Conservation (phyloP, 2,797 vertebrate genomes). For the Macroramphosus scolopax region DNA sequence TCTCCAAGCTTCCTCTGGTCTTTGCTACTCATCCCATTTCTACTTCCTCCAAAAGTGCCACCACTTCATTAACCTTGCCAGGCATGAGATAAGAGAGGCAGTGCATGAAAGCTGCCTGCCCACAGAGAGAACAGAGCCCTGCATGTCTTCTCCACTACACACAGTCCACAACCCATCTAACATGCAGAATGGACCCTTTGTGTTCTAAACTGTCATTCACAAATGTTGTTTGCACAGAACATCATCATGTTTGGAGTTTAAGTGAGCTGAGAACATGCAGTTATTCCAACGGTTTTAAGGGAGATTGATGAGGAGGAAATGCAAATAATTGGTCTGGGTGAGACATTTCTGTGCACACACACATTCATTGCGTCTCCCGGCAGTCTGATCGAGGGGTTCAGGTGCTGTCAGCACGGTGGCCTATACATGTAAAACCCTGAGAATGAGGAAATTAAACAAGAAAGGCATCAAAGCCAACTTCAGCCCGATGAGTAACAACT, state of each 20-base stretch:
- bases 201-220: conserved; percentile 64
- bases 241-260: conserved; percentile 50
- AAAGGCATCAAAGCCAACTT: conserved; percentile 66
- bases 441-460: conserved; percentile 58
- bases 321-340: conserved; percentile 52
- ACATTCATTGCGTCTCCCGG: conserved; percentile 24
- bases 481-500: conserved; percentile 60
- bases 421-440: conserved; percentile 36
- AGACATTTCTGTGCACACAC: conserved; percentile 31
- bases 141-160: conserved; percentile 66
- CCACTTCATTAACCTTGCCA: conserved; percentile 87
- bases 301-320: conserved; percentile 38
- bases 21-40: conserved; percentile 82
- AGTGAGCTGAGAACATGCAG: conserved; percentile 35
- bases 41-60: conserved; percentile 83
- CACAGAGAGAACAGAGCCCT: conserved; percentile 77
- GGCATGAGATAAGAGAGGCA: conserved; percentile 82
- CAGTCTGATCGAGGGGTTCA: conserved; percentile 42
- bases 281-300: conserved; percentile 44
- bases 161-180: conserved; percentile 57
- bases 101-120: conserved; percentile 81
- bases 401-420: conserved; percentile 36
- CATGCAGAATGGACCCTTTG: conserved; percentile 60
- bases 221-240: conserved; percentile 15
- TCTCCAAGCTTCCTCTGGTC: conserved; percentile 83